Base-by-base conservation (phyloP, 2,797 vertebrate genomes). In the Gymnothorax javanicus region DNA sequence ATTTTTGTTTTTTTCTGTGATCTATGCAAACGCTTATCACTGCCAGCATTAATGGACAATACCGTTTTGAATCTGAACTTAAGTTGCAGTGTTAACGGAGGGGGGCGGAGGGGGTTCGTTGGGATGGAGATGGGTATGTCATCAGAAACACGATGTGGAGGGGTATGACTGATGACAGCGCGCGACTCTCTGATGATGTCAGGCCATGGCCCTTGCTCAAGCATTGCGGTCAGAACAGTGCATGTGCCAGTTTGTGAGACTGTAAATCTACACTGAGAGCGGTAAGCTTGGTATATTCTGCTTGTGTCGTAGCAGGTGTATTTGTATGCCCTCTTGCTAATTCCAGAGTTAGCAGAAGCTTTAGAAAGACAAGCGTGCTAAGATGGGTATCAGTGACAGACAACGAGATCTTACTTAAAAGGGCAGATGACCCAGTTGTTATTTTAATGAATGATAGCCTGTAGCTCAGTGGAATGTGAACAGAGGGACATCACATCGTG, bases 351-450 rank as follows among this genome's bases (percentile, higher is more conserved):
- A 84, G 52, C 56, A 73, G 81, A 73, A 50, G 73, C 27, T 87
- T 73, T 83, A 67, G 84, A 82, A 83, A 83, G 62, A 52, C n/a
- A 87, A 83, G 79, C 58, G n/a, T 54, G 50, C 82, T 84, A 83
- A 83, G 82, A 50, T 27, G 73, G 67, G 64, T 73, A 82, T 87
- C 77, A 60, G 8, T 73, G 52, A 57, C 50, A n/a, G 2, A 67
- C 62, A 67, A n/a, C 62, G 0, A 75, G 13, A 56, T 79, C 23
- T 52, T n/a, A 54, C 54, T 87, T 87, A 71, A 83, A 71, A 87
- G 81, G 58, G 81, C n/a, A 64, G 33, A 58, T 73, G 86, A 83
- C 81, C 86, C 59, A 71, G 27, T 71, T 83, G 82, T 59, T 64
- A 73, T 73, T 56, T 56, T 57, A 87, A 50, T 87, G 81, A 60